Percentiles rank a stretch among this genome's conserved stretches.
phyloP scores from a whole-genome alignment of 2,888 invertebrate species.

The Notodonta ziczac region DNA sequence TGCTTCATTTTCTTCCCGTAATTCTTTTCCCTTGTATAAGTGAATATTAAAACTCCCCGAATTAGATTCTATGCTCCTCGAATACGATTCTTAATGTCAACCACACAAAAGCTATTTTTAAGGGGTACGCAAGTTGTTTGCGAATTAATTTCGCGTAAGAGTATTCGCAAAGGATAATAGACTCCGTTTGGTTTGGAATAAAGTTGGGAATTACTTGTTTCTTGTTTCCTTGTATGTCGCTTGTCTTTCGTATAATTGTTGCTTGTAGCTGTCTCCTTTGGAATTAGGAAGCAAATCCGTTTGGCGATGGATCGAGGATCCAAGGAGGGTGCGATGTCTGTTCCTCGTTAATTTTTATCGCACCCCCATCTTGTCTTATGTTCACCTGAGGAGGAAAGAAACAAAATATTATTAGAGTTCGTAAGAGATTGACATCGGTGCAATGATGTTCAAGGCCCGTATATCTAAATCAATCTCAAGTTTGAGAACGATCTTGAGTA shows the following conservation, averaged over 20 bases:
- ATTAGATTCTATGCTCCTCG: constrained; percentile 54
- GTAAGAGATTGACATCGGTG: background rate
- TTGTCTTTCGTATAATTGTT: constrained; percentile 78
- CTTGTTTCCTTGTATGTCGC: constrained; percentile 13
- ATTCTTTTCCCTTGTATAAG: constrained; percentile 81
- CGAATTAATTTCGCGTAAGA: constrained; percentile 59
- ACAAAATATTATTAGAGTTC: background rate
- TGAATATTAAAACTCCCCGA: constrained; percentile 77
- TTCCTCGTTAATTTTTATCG: constrained; percentile 70
- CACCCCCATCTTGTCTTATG: constrained; percentile 53
- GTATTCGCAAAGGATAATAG: constrained; percentile 42
- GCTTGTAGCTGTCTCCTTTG: constrained; percentile 79
- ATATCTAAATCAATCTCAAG: no score
- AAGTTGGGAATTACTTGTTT: constrained; percentile 46
- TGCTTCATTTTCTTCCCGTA: constrained; percentile 81
- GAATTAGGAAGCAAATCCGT: constrained; percentile 81
- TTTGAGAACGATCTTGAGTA: no score
- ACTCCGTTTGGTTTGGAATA: constrained; percentile 43
- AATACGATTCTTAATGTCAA: constrained; percentile 44
- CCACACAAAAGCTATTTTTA: constrained; percentile 48
- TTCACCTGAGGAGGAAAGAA: background rate
- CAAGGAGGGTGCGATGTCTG: constrained; percentile 46
- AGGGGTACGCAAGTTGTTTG: constrained; percentile 21
- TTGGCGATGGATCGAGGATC: constrained; percentile 74
- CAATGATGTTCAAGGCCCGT: no score